Base-by-base conservation (phyloP, 2,888 invertebrate species). In the Eupithecia tripunctaria region DNA sequence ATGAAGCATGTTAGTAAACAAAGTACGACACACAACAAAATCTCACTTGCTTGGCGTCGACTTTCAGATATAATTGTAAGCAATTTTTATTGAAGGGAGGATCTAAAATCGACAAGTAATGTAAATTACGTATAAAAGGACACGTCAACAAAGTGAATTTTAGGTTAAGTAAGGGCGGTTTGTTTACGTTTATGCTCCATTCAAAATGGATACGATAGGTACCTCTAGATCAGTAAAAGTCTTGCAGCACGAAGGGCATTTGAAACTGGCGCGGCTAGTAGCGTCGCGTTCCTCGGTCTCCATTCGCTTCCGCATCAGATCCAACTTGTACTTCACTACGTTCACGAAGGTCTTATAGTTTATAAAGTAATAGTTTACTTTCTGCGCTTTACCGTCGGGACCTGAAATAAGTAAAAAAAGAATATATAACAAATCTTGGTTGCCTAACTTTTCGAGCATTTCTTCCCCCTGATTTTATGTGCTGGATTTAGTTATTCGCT, bases 261-360 rank as follows among this genome's bases (percentile, higher is more conserved):
- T 98, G 89, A 99, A 99, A 86, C 99, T 99, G 32, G 99, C 98
- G 77, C 99, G 95, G 87, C 98, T 98, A 0, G 99, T 99, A 0
- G 98, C 98, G 91, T 99, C 98, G 67, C 99, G 95, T 87, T 99
- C 99, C 87, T 98, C 98, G 0, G 98, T 98, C 90, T 99, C 99
- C 96, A 99, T 97, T 81, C 98, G 96, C 86, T 98, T 98, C 73
- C 98, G 96, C 97, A 99, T 99, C 85, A 98, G 95, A 92, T 99
- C 99, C 86, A 99, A 92, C 93, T 99, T 99, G 91, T 99, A 99
- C 91, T 99, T 99, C 0, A 99, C 98, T 18, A 99, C 98, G 94
- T 99, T 99, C 6, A 99, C 99, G 91, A 99, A 99, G 56, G 97
- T 97, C 95, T 98, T 98, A 91, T 99, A 99, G 91, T 99, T 99